Evolutionary conservation across 2,888 invertebrate genomes (phyloP).

Genomic region (Desoria tigrina): DNA sequence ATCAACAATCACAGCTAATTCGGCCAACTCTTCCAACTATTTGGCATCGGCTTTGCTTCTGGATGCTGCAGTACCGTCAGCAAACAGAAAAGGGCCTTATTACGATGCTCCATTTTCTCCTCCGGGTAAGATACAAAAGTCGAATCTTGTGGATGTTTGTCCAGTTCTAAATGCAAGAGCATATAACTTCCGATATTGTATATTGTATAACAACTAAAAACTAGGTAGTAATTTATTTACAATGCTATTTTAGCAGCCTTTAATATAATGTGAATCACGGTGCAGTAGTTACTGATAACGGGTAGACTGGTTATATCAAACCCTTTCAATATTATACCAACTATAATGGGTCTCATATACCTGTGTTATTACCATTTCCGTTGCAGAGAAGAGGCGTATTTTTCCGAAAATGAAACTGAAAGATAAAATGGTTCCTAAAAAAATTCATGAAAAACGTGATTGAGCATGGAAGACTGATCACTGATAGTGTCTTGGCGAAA

Average conservation of each 20-base stretch:
- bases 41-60: constrained; percentile 36
- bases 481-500: not conserved
- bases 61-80: constrained; percentile 32
- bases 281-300: too few species aligned
- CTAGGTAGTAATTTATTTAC: not conserved
- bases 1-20: constrained; percentile 37
- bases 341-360: not conserved
- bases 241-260: too few species aligned
- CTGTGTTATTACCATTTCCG: not conserved
- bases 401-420: constrained; percentile 33
- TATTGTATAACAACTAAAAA: constrained; percentile 2
- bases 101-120: constrained; percentile 40
- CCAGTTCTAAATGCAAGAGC: not conserved
- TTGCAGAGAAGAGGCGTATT: constrained; percentile 33
- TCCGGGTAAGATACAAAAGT: constrained; percentile 39
- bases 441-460: not conserved
- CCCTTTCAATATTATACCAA: too few species aligned
- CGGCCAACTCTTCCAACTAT: constrained; percentile 27
- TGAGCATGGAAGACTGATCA: constrained; percentile 10
- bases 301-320: too few species aligned
- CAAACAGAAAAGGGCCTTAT: constrained; percentile 27
- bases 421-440: constrained; percentile 6
- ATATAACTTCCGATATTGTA: constrained; percentile 15
- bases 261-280: too few species aligned
- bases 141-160: constrained; percentile 3